phyloP scores from a whole-genome alignment of 37 sponge, comb jelly and placozoan genomes.

The Cladorhizidae sp. region DNA sequence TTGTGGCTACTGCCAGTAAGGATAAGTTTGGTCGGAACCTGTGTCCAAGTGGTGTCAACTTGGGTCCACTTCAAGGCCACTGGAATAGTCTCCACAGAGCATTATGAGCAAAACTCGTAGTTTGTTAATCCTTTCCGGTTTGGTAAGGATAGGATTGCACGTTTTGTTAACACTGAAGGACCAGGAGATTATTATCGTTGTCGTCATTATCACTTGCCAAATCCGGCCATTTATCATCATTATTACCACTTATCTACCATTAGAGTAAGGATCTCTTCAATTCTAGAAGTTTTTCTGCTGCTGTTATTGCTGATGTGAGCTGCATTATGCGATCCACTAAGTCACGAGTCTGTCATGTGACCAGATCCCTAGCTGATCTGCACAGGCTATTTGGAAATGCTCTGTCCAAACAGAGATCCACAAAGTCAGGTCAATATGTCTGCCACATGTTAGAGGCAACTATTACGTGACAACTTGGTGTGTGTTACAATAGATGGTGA shows the following conservation, averaged over 20 bases:
- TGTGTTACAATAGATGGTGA: not conserved
- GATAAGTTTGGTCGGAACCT: too few species aligned
- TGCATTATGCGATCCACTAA: slow-evolving; percentile 8
- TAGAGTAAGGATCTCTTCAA: slow-evolving; percentile 44
- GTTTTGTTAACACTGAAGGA: too few species aligned
- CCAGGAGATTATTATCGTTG: slow-evolving; percentile 29
- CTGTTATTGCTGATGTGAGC: slow-evolving; percentile 38
- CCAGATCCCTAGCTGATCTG: slow-evolving; percentile 47
- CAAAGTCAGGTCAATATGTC: not conserved
- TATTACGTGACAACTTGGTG: not conserved
- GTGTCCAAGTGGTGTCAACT: too few species aligned
- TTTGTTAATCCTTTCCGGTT: too few species aligned
- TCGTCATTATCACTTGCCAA: slow-evolving; percentile 65
- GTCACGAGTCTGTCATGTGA: slow-evolving; percentile 37
- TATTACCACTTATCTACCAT: not conserved
- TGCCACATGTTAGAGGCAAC: not conserved
- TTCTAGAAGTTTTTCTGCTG: slow-evolving; percentile 12
- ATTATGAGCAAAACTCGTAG: too few species aligned
- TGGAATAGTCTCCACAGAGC: too few species aligned
- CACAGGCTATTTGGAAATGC: slow-evolving; percentile 16
- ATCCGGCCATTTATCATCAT: not conserved
- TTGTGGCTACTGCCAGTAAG: too few species aligned
- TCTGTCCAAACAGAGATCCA: not conserved
- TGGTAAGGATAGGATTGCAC: too few species aligned
- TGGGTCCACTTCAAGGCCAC: too few species aligned